Base-by-base conservation (phyloP, 2,888 invertebrate species). In the Tribolium freemani region DNA sequence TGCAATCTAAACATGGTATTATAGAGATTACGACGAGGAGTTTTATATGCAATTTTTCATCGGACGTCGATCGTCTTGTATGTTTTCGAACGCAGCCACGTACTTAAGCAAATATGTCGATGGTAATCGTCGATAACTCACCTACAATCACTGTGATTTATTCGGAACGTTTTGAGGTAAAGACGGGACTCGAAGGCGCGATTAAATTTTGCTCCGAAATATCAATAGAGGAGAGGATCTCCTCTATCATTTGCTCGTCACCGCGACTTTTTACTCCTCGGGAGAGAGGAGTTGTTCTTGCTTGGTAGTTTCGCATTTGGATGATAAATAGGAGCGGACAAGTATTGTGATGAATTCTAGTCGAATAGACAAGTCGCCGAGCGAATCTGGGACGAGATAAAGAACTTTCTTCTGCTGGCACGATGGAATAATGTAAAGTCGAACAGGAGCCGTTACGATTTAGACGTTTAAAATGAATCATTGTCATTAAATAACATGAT, bases 401-500 rank as follows among this genome's bases (percentile, higher is more conserved):
- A 45, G 11, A 53, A 48, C 44, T 38, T 69, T 48, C 60, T 60
- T 69, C 48, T 51, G 44, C 53, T 69, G 69, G 53, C 26, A 48
- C 69, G 60, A 45, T 69, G 69, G 69, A 60, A 69, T 69, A 69
- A 69, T 69, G 69, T 69, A 60, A 68, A 51, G 67, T 20, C 38
- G 61, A 68, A 73, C 63, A 20, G 66, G 53, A 75, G 66, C 69
- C 66, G 69, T 73, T 73, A 69, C 54, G 58, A 74, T 76, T 76
- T 74, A 72, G 76, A 76, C 72, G 68, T 71, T 69, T 72, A 69
- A 74, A 74, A 75, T 75, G 75, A 74, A 77, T 77, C 73, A 76
- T 75, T 76, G 74, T 74, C 75, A 77, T 77, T 77, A 77, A 77
- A 74, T 71, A 74, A 75, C 72, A 74, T 77, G 75, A 77, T 74